Evolutionary conservation across 2,113 vertebrate genomes (phyloP), one percentile per base, ranked within the genome.

Genomic region (rabbit (Oryctolagus cuniculus)): DNA sequence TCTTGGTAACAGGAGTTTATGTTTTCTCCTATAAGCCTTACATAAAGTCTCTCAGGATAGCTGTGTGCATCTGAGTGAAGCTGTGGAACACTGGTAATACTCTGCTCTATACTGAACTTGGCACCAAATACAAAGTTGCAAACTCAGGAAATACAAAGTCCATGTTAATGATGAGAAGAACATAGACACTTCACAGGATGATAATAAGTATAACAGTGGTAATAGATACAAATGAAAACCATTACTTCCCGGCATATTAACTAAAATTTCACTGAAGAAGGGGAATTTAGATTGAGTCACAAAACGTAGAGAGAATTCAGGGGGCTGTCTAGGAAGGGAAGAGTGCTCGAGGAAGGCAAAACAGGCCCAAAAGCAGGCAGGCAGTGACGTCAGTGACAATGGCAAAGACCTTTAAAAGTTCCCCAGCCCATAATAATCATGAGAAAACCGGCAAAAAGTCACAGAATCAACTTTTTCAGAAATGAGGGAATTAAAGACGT

Each of bases 401-500:
- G 24, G 61, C 67, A 77, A 31, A 70, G 11, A 67, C 4, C 27
- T 67, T 51, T 53, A 31, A 72, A 38, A 77, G 13, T 63, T 44
- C 34, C 79, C 22, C 27, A 24, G n/a, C 75, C 36, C 36, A 49
- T 66, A 44, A 58, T 66, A 17, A 3, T 19, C 86, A 78, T 36
- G 10, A 74, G 38, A 63, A 86, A 80, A 63, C 7, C 19, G 16
- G n/a, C 15, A 72, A 74, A 55, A 69, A 19, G 34, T 24, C 53
- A 0, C 17, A 83, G 17, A 78, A 53, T 49, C 9, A 27, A 67
- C 67, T 63, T 93, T 75, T 83, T 55, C 63, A 64, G n/a, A 24
- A 93, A 61, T n/a, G 66, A 87, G 31, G 21, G 89, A 82, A 73
- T 70, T 36, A 55, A 87, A 83, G 63, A 22, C 25, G 25, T 86